Conservation (phyloP, 2,113 vertebrate species). For the Scartelaos histophorus region DNA sequence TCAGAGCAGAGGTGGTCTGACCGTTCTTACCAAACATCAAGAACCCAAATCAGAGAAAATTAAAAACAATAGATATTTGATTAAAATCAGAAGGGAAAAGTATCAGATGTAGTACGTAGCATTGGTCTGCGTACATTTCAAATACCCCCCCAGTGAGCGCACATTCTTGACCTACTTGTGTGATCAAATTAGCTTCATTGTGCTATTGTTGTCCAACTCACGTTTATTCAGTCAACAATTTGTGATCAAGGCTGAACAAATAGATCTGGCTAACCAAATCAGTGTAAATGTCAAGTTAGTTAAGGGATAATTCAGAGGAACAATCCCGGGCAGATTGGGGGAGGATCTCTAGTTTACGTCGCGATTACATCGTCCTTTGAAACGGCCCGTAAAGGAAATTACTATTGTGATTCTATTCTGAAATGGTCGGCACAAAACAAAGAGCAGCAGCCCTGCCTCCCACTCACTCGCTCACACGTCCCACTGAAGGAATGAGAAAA, state of each 20-base stretch:
- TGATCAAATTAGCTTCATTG: not conserved
- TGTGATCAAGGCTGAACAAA: constrained; percentile 13
- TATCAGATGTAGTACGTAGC: not conserved
- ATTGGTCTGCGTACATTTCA: not conserved
- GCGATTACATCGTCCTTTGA: constrained; percentile 29
- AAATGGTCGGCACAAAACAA: constrained; percentile 21
- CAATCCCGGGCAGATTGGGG: constrained; percentile 34
- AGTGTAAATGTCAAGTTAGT: constrained; percentile 25
- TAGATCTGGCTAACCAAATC: constrained; percentile 18
- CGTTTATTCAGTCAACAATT: not conserved
- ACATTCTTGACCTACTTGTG: not conserved
- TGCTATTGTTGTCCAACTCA: not conserved
- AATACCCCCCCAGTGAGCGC: not conserved
- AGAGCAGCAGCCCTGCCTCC: constrained; percentile 27
- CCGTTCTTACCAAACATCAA: not conserved
- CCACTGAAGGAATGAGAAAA: constrained; percentile 34
- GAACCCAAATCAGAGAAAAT: not conserved
- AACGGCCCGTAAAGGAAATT: constrained; percentile 16
- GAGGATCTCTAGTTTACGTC: constrained; percentile 8
- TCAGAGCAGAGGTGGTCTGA: not conserved
- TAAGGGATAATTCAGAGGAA: constrained; percentile 23
- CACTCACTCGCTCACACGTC: constrained; percentile 39
- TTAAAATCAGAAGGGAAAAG: not conserved
- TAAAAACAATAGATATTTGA: not conserved
- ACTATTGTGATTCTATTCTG: constrained; percentile 22